These are phyloP conservation scores for Myotis davidii DNA, from an alignment of 2,113 vertebrate genomes.

Conservation along the genomic window DNA sequence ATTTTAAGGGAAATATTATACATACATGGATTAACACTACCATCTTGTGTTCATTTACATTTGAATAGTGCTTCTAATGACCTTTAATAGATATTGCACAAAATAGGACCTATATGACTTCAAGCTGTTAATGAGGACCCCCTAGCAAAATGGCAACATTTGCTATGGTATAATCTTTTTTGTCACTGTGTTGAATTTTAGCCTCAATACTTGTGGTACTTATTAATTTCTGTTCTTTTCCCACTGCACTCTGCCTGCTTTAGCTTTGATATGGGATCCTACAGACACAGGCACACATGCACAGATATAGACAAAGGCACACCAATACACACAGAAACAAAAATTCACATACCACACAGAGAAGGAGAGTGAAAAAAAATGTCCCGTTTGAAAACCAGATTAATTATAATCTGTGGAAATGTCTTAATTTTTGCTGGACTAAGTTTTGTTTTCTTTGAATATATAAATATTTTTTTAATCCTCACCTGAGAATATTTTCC, in stretches of 20 bases:
- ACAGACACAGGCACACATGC: neutral
- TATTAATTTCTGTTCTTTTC: neutral
- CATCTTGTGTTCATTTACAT: neutral
- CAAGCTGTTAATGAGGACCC: neutral
- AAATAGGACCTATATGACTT: neutral
- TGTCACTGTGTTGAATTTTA: neutral
- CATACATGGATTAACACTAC: neutral
- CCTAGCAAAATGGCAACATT: neutral
- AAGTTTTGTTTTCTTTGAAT: neutral
- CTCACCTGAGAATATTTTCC: no score
- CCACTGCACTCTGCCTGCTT: neutral
- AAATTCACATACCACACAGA: neutral
- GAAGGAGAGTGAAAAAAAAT: neutral
- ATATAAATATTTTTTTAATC: no score
- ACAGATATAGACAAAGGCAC: fast-evolving
- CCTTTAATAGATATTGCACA: neutral
- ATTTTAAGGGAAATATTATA: neutral
- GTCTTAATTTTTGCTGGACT: neutral
- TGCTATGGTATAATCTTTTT: neutral
- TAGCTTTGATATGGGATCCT: neutral
- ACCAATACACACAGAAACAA: neutral
- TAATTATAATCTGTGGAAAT: neutral
- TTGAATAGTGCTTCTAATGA: neutral
- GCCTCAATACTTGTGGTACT: neutral
- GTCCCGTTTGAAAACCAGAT: neutral